phyloP scores from a whole-genome alignment of 2,797 vertebrate genomes.

The Manis pentadactyla region DNA sequence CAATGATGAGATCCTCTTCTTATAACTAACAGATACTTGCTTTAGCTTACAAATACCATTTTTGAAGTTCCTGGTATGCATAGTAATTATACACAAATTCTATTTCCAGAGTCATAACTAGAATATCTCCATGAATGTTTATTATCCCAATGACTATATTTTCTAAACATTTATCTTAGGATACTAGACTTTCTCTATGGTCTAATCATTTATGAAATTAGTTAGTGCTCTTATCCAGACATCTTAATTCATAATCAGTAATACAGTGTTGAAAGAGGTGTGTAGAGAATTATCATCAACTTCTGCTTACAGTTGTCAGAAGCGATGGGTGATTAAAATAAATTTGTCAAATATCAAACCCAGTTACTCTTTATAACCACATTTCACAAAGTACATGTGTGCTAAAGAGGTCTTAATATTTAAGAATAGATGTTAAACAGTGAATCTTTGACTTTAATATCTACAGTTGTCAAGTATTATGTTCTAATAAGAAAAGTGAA shows the following conservation, averaged over 20 bases:
- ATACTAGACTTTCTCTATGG: slow-evolving; percentile 60
- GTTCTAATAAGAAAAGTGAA: slow-evolving; percentile 51
- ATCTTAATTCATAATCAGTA: slow-evolving; percentile 53
- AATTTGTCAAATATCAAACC: slow-evolving; percentile 50
- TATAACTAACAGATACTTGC: slow-evolving; percentile 11
- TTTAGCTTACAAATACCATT: slow-evolving; percentile 8
- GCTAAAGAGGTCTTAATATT: slow-evolving; percentile 26
- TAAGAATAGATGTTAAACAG: slow-evolving; percentile 41
- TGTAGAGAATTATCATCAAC: slow-evolving; percentile 29
- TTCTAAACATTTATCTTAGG: slow-evolving; percentile 50
- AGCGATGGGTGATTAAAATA: slow-evolving; percentile 39
- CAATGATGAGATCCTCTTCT: slow-evolving; percentile 14
- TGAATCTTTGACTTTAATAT: slow-evolving; percentile 36
- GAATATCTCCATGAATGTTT: slow-evolving; percentile 26
- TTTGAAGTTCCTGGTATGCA: slow-evolving; percentile 25
- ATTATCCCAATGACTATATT: background rate
- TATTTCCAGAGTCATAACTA: slow-evolving; percentile 31
- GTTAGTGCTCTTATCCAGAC: slow-evolving; percentile 26
- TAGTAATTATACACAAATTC: slow-evolving; percentile 48
- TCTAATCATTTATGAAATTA: slow-evolving; percentile 36
- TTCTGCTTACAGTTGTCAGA: slow-evolving; percentile 40
- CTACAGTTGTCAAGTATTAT: background rate
- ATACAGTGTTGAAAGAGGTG: slow-evolving; percentile 24
- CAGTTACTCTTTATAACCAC: slow-evolving; percentile 31
- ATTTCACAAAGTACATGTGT: background rate